Evolutionary conservation across 2,797 vertebrate species (phyloP).

Genomic region (Pelobates cultripes): DNA sequence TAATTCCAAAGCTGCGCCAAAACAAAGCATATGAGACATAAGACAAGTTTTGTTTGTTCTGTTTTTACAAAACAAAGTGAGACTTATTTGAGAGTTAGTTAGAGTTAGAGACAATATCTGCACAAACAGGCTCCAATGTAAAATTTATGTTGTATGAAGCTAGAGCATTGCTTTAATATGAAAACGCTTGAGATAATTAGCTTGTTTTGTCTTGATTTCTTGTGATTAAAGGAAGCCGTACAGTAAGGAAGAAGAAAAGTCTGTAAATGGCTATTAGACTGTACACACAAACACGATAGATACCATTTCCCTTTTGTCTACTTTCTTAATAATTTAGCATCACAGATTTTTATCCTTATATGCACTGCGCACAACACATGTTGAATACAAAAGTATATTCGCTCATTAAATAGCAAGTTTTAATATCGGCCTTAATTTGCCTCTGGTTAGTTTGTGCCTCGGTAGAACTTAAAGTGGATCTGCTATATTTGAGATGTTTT

Average conservation of each 20-base stretch:
- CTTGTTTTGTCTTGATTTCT: not conserved
- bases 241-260: not conserved
- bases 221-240: not conserved
- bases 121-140: not conserved
- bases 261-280: not conserved
- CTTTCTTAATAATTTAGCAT: constrained; percentile 17
- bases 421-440: no score
- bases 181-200: not conserved
- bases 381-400: not conserved
- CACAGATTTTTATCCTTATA: not conserved
- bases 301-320: not conserved
- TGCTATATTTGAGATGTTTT: no score
- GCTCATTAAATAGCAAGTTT: not conserved
- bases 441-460: no score
- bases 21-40: no score
- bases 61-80: no score
- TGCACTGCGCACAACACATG: not conserved
- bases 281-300: not conserved
- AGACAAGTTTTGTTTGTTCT: no score
- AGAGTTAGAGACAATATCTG: not conserved
- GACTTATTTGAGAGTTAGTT: no score
- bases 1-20: no score
- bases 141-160: not conserved
- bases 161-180: not conserved
- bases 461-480: no score